Base-by-base conservation (phyloP, 2,888 invertebrate species). In the Petrophora chlorosata region DNA sequence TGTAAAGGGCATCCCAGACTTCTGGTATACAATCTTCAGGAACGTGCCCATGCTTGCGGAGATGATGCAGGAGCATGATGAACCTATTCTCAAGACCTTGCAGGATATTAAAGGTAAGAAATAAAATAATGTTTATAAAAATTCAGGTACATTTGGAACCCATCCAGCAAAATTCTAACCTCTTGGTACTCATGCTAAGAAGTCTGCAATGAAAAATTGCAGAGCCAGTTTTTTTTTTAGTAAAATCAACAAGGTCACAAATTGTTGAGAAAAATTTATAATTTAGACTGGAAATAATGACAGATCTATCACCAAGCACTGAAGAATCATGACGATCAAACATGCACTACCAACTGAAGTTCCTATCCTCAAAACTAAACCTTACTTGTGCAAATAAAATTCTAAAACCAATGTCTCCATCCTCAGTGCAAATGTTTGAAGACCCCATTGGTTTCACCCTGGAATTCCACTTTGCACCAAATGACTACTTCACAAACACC, bases 21-120 rank as follows among this genome's bases (percentile, higher is more conserved):
- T 99, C 90, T 99, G 99, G 99, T 90, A 98, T 59, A 97, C 96
- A 17, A 97, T 98, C 73, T 96, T 99, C 78, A 97, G 96, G 80
- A 97, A 97, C 88, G 96, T 97, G 41, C 95, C 94, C 32, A 92
- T 96, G 85, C 88, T 98, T 47, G 92, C 94, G 32, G 97, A 98
- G 72, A 96, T 98, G 95, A 94, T 97, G 70, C 95, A 96, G 70
- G 94, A 94, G 70, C 94, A 96, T 64, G 98, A 98, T 85, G 96
- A 97, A 76, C 95, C 97, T 8, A 96, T 98, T 67, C 90, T 98
- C 26, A 94, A 95, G 77, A 94, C 95, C 85, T 91, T 98, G 67
- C 92, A 90, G 66, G 97, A 98, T 81, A 94, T 98, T 62, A 95
- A 94, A 92, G 94, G 95, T 71, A 65, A 53, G 38, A 12, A 9